A percentile compares a stretch with the other conserved stretches of the same genome.
Evolutionary conservation across 2,888 invertebrate species (phyloP).

Genomic region (Dynastes grantii): DNA sequence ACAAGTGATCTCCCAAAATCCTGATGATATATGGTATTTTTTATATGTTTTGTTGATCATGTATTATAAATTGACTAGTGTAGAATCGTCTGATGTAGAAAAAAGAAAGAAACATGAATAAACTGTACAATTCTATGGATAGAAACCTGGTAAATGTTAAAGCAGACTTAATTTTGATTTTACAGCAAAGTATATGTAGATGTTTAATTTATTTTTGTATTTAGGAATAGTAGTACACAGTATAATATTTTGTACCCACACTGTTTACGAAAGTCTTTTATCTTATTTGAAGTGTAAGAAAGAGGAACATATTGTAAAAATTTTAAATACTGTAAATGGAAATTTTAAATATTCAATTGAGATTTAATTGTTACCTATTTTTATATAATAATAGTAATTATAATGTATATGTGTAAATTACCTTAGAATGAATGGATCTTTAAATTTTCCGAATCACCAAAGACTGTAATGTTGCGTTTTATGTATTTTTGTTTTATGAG

Average conservation of each 20-base stretch:
- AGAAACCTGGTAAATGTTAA: constrained; percentile 32
- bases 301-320: constrained; percentile 39
- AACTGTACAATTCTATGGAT: constrained; percentile 36
- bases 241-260: constrained; percentile 35
- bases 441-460: constrained; percentile 44
- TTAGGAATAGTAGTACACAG: constrained; percentile 42
- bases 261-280: constrained; percentile 1
- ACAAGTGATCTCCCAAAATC: constrained; percentile 52
- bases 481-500: constrained; percentile 8
- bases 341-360: constrained; percentile 46
- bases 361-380: constrained; percentile 45
- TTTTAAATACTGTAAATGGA: constrained; percentile 40
- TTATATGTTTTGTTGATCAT: constrained; percentile 47
- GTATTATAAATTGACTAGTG: constrained; percentile 20
- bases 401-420: constrained; percentile 41
- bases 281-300: constrained; percentile 30
- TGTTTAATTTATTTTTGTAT: constrained; percentile 51
- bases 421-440: constrained; percentile 40
- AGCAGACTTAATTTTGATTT: constrained; percentile 41
- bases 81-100: constrained; percentile 28
- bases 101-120: constrained; percentile 31
- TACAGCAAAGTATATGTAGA: constrained; percentile 39
- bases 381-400: constrained; percentile 36
- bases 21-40: constrained; percentile 50
- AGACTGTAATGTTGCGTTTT: constrained; percentile 35